Conservation (phyloP, 1,140 invertebrate species). For the Parapsyche elsis region DNA sequence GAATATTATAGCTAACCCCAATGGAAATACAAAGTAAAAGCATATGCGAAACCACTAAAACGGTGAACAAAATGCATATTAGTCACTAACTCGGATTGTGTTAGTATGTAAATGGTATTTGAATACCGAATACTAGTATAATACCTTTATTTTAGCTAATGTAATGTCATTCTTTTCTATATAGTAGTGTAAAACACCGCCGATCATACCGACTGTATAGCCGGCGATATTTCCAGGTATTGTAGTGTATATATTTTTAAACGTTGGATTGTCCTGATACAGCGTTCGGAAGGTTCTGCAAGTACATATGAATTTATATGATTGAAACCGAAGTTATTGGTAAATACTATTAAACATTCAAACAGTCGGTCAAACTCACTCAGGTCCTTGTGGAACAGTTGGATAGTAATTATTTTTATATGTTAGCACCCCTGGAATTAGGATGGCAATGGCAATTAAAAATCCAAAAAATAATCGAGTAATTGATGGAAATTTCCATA, state of each 20-base stretch:
- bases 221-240: slow-evolving; percentile 62
- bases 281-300: slow-evolving; percentile 59
- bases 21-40: slow-evolving; percentile 58
- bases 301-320: slow-evolving; percentile 2
- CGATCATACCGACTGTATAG: slow-evolving; percentile 61
- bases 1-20: slow-evolving; percentile 59
- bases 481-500: slow-evolving; percentile 54
- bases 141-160: slow-evolving; percentile 54
- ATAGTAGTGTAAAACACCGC: slow-evolving; percentile 60
- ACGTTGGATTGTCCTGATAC: slow-evolving; percentile 59
- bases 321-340: background rate
- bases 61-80: too few species aligned
- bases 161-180: slow-evolving; percentile 60
- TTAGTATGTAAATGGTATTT: too few species aligned
- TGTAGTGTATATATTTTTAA: slow-evolving; percentile 60
- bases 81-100: too few species aligned
- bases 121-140: too few species aligned
- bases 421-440: slow-evolving; percentile 58
- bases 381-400: slow-evolving; percentile 61
- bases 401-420: slow-evolving; percentile 60
- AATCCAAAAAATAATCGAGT: slow-evolving; percentile 49
- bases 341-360: too few species aligned
- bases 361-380: slow-evolving; percentile 58
- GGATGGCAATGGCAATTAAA: slow-evolving; percentile 57
- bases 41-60: slow-evolving; percentile 60